Percentiles rank a stretch among this genome's conserved stretches.
These are phyloP conservation scores for Bradysia coprophila DNA, from an alignment of 1,140 invertebrate species.

Conservation along the genomic window DNA sequence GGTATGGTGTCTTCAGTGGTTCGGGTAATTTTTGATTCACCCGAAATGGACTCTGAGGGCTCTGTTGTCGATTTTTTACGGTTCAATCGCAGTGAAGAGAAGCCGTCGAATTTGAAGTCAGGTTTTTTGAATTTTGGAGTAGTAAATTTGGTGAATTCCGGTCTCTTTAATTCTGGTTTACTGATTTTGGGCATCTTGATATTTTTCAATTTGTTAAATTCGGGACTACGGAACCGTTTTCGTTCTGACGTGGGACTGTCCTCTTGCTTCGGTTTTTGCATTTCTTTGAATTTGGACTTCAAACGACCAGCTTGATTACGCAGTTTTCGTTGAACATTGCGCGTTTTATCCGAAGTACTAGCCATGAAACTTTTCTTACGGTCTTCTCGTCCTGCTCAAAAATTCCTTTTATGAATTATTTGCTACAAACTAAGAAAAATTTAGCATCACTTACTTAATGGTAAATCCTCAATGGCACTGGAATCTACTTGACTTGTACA, in stretches of 20 bases:
- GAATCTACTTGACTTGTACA: conserved; percentile 48
- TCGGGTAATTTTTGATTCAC: conserved; percentile 17
- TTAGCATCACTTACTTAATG: too few relatives aligned
- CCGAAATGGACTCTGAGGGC: conserved; percentile 6
- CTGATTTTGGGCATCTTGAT: conserved; percentile 25
- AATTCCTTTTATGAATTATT: too few relatives aligned
- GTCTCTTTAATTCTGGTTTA: conserved; percentile 16
- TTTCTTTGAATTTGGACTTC: conserved; percentile 35
- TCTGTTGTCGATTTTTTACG: conserved; percentile 1
- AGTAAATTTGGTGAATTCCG: conserved; percentile 27
- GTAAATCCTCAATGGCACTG: conserved; percentile 38
- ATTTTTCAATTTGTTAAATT: conserved; percentile 23
- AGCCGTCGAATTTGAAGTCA: conserved; percentile 30
- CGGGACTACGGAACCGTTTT: conserved; percentile 17
- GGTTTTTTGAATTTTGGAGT: conserved; percentile 11
- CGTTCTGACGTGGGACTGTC: conserved; percentile 15
- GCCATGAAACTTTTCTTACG: conserved; percentile 28
- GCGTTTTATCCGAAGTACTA: conserved; percentile 30
- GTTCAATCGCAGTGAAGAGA: conserved; percentile 7
- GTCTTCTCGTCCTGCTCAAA: conserved; percentile 28
- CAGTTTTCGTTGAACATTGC: conserved; percentile 32
- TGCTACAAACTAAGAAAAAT: too few relatives aligned
- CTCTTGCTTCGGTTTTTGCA: conserved; percentile 28
- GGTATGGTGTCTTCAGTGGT: conserved; percentile 28
- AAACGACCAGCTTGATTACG: conserved; percentile 37